phyloP scores from a whole-genome alignment of 2,113 vertebrate genomes.

The Sebastes schlegelii region DNA sequence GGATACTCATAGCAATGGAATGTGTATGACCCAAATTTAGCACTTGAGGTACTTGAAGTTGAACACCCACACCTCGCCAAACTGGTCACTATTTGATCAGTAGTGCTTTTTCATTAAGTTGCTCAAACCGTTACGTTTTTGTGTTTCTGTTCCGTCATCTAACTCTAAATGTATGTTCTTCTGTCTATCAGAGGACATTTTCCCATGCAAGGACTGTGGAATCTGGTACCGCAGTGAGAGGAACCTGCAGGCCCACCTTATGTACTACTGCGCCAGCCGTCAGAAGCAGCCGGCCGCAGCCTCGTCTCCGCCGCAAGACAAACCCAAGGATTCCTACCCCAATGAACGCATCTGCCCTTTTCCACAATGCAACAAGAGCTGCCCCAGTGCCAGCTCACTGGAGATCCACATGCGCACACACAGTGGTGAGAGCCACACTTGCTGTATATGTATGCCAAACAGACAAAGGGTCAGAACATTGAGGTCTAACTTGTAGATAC shows the following conservation, averaged over 20 bases:
- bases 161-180: not conserved
- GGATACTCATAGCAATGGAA: slow-evolving; percentile 16
- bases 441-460: not conserved
- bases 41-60: not conserved
- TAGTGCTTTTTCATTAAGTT: not conserved
- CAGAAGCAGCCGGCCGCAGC: slow-evolving; percentile 85
- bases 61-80: not conserved
- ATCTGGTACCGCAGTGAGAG: slow-evolving; percentile 99
- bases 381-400: slow-evolving; percentile 97
- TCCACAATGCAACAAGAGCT: slow-evolving; percentile 98
- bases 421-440: slow-evolving; percentile 86
- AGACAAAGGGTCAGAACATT: not conserved
- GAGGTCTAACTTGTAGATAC: not conserved
- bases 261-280: slow-evolving; percentile 97
- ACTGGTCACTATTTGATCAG: not conserved
- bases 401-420: slow-evolving; percentile 99
- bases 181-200: slow-evolving; percentile 91
- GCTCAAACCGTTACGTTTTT: not conserved
- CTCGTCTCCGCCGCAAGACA: slow-evolving; percentile 86
- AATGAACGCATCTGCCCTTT: slow-evolving; percentile 96
- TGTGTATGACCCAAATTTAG: not conserved
- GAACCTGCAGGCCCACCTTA: slow-evolving; percentile 97
- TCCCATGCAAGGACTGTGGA: slow-evolving; percentile 97
- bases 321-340: slow-evolving; percentile 93
- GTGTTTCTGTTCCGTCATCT: not conserved